phyloP scores from a whole-genome alignment of 2,797 vertebrate species.

The Bradypodion ventrale region DNA sequence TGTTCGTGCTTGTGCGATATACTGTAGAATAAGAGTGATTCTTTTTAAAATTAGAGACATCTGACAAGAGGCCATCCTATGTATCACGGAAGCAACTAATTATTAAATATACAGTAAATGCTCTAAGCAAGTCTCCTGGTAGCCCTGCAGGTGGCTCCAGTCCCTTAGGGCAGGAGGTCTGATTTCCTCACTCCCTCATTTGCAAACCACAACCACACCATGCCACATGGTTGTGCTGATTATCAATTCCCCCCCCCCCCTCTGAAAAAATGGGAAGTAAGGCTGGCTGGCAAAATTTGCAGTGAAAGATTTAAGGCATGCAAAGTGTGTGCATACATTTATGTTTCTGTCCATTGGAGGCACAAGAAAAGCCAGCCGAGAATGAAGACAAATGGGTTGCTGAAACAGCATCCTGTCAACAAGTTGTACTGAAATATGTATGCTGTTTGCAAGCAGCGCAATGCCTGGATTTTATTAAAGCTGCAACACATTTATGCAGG shows the following conservation, averaged over 20 bases:
- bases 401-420: no score
- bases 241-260: constrained; percentile 9
- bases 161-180: constrained; percentile 4
- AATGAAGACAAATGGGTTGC: neutral
- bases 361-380: neutral
- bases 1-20: neutral
- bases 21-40: neutral
- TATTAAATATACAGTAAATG: neutral
- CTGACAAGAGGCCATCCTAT: no score
- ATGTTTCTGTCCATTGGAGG: neutral
- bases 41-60: neutral
- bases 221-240: neutral
- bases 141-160: constrained; percentile 24
- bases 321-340: neutral
- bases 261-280: neutral
- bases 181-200: neutral
- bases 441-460: neutral
- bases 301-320: neutral
- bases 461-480: neutral
- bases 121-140: neutral
- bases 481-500: no score
- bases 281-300: neutral
- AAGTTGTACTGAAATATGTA: neutral
- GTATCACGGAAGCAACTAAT: neutral
- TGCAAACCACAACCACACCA: neutral